Evolutionary conservation across 2,888 invertebrate species (phyloP), one percentile per base, ranked within the genome.

Genomic region (Melinopterus prodromus): DNA sequence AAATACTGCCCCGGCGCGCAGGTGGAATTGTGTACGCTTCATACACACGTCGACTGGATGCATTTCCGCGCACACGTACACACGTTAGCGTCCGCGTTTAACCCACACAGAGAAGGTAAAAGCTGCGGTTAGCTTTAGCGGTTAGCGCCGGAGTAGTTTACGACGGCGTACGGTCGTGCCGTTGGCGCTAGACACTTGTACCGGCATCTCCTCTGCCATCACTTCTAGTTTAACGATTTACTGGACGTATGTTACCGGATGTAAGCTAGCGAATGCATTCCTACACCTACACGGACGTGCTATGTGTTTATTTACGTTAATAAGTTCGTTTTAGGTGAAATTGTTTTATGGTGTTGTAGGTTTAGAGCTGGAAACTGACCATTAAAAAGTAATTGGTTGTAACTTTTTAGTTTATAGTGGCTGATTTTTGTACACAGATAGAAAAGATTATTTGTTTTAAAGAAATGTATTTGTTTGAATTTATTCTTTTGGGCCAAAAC

Each of bases 171-270:
- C 53, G 53, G 53, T 53, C 53, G 53, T 53, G 53, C 53, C 53
- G 53, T 53, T 53, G 12, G 53, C 53, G 5, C 53, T 53, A 53
- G 53, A 53, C 53, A 53, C 53, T 53, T 53, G 53, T 53, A 53
- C 53, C 5, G 53, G 53, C 53, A 53, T 53, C 53, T 53, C 7
- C 53, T 9, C 53, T 53, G 53, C 53, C 53, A 53, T 53, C 53
- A 53, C 53, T 53, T 53, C 53, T 53, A 53, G 53, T 53, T 53
- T 53, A 53, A 53, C 53, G 53, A 53, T 53, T 53, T 53, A 53
- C 53, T 53, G 53, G 53, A 53, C 53, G 53, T 53, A 53, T 53
- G 53, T 53, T 53, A 53, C 1, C 53, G 7, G 0, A 26, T 26
- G 9, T 53, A 53, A 2, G 53, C 5, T 53, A 53, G 6, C 12